A percentile compares a stretch with the other conserved stretches of the same genome.
phyloP scores from a whole-genome alignment of 2,113 vertebrate species.

The Dicrurus megarhynchus region DNA sequence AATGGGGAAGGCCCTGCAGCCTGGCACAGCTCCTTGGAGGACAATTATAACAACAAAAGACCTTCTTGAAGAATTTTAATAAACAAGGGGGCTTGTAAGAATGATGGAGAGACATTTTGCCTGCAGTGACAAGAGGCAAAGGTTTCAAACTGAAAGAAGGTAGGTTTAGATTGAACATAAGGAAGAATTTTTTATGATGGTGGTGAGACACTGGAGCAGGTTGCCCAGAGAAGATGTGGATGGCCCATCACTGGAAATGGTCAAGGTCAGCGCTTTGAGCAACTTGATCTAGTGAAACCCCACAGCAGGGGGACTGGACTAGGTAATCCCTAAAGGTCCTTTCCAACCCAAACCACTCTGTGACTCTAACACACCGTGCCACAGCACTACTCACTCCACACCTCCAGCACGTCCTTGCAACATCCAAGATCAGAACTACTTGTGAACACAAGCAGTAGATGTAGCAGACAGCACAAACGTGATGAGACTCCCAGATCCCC shows the following conservation, averaged over 20 bases:
- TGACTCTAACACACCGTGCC: background rate
- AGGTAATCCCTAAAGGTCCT: background rate
- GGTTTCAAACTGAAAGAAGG: background rate
- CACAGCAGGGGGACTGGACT: background rate
- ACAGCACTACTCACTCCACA: background rate
- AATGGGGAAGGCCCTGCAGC: background rate
- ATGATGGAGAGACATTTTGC: background rate
- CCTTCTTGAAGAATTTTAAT: background rate
- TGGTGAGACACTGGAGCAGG: background rate
- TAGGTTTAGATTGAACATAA: background rate
- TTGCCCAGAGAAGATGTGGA: background rate
- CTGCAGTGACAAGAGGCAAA: background rate
- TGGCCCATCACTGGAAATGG: background rate
- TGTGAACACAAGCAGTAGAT: background rate
- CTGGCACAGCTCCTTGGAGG: background rate
- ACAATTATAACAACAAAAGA: background rate
- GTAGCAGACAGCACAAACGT: background rate
- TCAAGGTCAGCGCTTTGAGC: background rate
- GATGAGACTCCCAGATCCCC: background rate
- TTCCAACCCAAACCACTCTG: background rate
- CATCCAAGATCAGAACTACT: background rate
- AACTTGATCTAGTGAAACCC: background rate
- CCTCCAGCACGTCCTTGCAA: accelerated
- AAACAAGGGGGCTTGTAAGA: background rate
- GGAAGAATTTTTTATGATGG: background rate